Percentiles rank a stretch among this genome's conserved stretches.
phyloP scores from a whole-genome alignment of 2,113 vertebrate genomes.

The Tapirus terrestris region DNA sequence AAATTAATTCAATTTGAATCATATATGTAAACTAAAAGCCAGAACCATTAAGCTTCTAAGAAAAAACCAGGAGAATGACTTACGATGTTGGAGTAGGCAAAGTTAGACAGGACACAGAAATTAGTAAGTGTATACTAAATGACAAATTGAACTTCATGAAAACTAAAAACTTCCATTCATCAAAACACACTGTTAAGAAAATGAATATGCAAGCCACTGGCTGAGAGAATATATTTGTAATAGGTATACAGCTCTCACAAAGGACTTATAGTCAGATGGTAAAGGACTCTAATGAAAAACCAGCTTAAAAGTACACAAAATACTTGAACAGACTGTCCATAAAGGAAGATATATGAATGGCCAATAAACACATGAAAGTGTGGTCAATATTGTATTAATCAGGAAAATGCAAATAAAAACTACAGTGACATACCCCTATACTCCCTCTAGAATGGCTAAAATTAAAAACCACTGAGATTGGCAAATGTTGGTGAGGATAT shows the following conservation, averaged over 20 bases:
- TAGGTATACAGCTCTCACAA: neutral
- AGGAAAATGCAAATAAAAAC: neutral
- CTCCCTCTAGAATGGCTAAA: neutral
- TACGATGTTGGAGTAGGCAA: neutral
- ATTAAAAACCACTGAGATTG: neutral
- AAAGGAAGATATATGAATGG: neutral
- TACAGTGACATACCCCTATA: neutral
- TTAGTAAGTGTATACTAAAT: neutral
- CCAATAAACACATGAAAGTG: neutral
- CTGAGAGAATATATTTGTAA: neutral
- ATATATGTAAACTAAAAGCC: neutral
- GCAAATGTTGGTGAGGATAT: neutral
- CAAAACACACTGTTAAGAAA: neutral
- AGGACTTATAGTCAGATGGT: neutral
- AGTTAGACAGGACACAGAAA: constrained; percentile 8
- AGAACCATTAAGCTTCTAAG: neutral
- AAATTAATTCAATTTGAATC: neutral
- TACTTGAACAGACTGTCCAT: neutral
- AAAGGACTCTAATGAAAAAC: neutral
- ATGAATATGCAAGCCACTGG: neutral
- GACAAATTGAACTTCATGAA: neutral
- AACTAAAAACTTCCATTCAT: neutral
- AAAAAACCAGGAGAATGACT: neutral
- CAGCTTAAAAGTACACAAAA: constrained; percentile 5
- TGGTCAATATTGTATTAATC: neutral